Conservation (phyloP, 2,888 invertebrate genomes). For the Tridacna crocea region DNA sequence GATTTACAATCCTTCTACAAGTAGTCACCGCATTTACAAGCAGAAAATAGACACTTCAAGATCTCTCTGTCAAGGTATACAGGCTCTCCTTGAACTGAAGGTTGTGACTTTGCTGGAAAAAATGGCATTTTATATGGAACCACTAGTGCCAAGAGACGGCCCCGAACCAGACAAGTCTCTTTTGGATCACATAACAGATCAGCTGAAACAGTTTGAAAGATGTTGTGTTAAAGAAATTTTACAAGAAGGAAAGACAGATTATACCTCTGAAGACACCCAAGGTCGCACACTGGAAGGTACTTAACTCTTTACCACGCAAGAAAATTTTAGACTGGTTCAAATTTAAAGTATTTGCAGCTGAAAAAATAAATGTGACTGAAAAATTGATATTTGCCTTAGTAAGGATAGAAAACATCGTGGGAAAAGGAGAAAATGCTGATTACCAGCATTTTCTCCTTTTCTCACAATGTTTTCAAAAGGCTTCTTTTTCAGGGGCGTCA, state of each 20-base stretch:
- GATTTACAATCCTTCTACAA: neutral
- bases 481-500: too few relatives aligned
- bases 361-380: too few relatives aligned
- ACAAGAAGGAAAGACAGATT: neutral
- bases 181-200: conserved; percentile 4
- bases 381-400: too few relatives aligned
- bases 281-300: too few relatives aligned
- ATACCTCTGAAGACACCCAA: neutral
- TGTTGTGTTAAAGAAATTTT: conserved; percentile 4
- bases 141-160: conserved; percentile 1
- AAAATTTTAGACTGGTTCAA: too few relatives aligned
- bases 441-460: too few relatives aligned
- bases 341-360: too few relatives aligned
- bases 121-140: conserved; percentile 3
- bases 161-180: neutral
- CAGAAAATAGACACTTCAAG: neutral
- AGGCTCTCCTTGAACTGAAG: neutral
- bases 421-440: too few relatives aligned
- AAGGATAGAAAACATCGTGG: too few relatives aligned
- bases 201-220: neutral
- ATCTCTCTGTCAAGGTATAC: neutral
- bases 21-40: neutral
- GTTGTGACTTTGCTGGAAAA: conserved; percentile 7
- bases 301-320: neutral
- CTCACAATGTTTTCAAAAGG: too few relatives aligned